A percentile compares a stretch with the other conserved stretches of the same genome.
Evolutionary conservation across 1,140 invertebrate genomes (phyloP).

Genomic region (Conopomorpha cramerella): DNA sequence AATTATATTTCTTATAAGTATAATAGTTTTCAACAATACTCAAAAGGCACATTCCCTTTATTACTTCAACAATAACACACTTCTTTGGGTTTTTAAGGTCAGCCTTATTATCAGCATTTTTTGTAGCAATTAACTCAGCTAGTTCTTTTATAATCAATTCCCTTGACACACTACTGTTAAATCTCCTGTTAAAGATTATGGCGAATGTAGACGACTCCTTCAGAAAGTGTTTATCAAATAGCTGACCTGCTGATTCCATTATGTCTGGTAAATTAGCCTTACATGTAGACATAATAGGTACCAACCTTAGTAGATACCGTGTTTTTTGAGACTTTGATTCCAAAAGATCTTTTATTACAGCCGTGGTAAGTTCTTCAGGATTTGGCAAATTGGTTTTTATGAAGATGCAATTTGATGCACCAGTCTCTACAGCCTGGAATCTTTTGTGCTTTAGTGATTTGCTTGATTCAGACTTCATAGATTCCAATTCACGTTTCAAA

Average conservation of each 20-base stretch:
- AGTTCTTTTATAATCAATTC: slow-evolving; percentile 73
- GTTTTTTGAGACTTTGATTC: slow-evolving; percentile 70
- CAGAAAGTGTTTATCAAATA: slow-evolving; percentile 78
- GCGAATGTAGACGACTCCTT: slow-evolving; percentile 74
- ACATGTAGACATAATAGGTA: slow-evolving; percentile 82
- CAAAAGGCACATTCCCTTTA: slow-evolving; percentile 69
- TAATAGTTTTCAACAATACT: slow-evolving; percentile 70
- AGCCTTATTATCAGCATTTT: slow-evolving; percentile 73
- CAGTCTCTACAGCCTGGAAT: slow-evolving; percentile 73
- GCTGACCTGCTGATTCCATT: slow-evolving; percentile 60
- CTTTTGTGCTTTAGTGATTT: slow-evolving; percentile 52
- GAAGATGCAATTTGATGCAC: slow-evolving; percentile 82
- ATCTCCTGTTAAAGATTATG: slow-evolving; percentile 80
- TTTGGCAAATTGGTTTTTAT: slow-evolving; percentile 76
- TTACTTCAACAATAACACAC: slow-evolving; percentile 79
- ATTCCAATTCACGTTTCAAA: slow-evolving; percentile 68
- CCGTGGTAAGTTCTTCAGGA: slow-evolving; percentile 70
- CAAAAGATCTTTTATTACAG: slow-evolving; percentile 75
- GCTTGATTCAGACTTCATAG: slow-evolving; percentile 62
- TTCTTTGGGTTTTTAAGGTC: slow-evolving; percentile 76
- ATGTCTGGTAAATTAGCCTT: slow-evolving; percentile 79
- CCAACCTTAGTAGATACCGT: slow-evolving; percentile 74
- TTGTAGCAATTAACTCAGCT: slow-evolving; percentile 68
- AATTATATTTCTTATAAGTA: slow-evolving; percentile 72
- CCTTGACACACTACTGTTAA: slow-evolving; percentile 74